A percentile compares a stretch with the other conserved stretches of the same genome.
These are phyloP conservation scores for Papilio polyxenes DNA, from an alignment of 1,140 invertebrate species.

Conservation along the genomic window DNA sequence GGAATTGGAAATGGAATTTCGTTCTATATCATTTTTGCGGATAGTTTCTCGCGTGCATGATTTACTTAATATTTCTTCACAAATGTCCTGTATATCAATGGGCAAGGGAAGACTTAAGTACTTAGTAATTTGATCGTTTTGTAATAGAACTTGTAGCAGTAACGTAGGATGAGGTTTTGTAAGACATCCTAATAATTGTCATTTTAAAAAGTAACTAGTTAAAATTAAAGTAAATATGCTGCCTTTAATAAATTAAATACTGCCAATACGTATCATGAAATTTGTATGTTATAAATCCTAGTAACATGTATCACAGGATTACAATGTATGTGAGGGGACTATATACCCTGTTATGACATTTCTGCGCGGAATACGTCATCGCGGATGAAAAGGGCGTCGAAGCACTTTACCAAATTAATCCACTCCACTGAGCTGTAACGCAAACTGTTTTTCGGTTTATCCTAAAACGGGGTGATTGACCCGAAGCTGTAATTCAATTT, in stretches of 20 bases:
- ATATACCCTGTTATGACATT: conserved; percentile 33
- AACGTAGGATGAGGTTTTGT: too few species aligned
- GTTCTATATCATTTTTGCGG: not conserved
- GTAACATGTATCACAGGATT: conserved; percentile 13
- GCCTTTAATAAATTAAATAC: not conserved
- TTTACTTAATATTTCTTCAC: not conserved
- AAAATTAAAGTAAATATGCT: too few species aligned
- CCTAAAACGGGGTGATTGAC: conserved; percentile 11
- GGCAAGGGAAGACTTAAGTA: too few species aligned
- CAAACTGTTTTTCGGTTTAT: conserved; percentile 34
- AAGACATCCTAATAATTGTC: too few species aligned
- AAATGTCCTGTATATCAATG: too few species aligned
- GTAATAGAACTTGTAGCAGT: too few species aligned
- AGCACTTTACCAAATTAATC: conserved; percentile 35
- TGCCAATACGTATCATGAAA: not conserved
- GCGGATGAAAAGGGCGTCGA: conserved; percentile 31
- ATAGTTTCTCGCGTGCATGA: not conserved
- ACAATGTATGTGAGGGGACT: not conserved
- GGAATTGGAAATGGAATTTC: not conserved
- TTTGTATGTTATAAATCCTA: not conserved
- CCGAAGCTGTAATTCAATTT: conserved; percentile 27
- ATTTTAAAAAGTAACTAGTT: too few species aligned
- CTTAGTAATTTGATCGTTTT: too few species aligned
- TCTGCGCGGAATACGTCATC: conserved; percentile 29
- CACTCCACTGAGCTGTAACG: conserved; percentile 34